A percentile compares a stretch with the other conserved stretches of the same genome.
Evolutionary conservation across 2,797 vertebrate species (phyloP).

Genomic region (Sphaeramia orbicularis): DNA sequence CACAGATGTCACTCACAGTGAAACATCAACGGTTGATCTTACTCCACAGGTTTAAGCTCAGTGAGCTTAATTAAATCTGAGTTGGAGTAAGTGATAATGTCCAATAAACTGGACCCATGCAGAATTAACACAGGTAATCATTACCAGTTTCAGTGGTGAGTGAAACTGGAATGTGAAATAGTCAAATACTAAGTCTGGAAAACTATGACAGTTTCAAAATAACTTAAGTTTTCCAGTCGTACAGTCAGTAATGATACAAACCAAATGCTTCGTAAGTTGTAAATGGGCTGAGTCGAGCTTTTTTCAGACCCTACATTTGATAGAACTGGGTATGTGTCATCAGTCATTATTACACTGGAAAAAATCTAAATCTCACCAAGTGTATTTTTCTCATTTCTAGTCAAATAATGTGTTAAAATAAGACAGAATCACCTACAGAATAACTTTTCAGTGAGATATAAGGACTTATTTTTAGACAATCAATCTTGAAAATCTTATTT

Average conservation of each 20-base stretch:
- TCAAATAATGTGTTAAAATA: too few relatives aligned
- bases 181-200: too few relatives aligned
- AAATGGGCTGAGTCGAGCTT: neutral
- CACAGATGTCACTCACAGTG: neutral
- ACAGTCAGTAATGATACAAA: neutral
- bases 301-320: neutral
- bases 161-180: neutral
- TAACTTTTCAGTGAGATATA: too few relatives aligned
- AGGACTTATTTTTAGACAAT: too few relatives aligned
- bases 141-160: conserved; percentile 21
- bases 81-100: neutral
- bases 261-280: neutral
- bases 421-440: too few relatives aligned
- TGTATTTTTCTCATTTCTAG: too few relatives aligned
- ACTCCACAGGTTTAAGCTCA: conserved; percentile 10
- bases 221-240: neutral
- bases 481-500: too few relatives aligned
- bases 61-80: neutral
- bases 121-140: conserved; percentile 2
- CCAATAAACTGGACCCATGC: neutral
- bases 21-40: conserved; percentile 39
- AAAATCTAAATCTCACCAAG: too few relatives aligned
- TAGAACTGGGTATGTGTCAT: neutral
- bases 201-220: neutral
- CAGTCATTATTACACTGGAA: neutral